These are phyloP conservation scores for Orthosia incerta DNA, from an alignment of 2,888 invertebrate genomes.

Conservation along the genomic window DNA sequence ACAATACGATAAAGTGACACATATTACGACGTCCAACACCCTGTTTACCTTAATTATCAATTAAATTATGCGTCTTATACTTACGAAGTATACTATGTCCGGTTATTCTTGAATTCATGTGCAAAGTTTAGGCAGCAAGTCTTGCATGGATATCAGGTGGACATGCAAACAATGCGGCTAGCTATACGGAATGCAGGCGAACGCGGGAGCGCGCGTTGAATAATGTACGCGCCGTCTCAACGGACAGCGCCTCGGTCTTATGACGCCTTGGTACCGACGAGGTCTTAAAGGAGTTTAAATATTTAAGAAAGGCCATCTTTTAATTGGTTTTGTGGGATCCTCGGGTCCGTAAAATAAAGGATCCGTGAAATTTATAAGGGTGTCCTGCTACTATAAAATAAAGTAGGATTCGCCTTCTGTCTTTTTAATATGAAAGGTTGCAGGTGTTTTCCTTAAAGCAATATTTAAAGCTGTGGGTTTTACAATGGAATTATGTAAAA, in stretches of 20 bases:
- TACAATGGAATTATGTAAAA: slow-evolving; percentile 6
- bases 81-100: slow-evolving; percentile 52
- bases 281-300: slow-evolving; percentile 66
- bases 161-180: slow-evolving; percentile 79
- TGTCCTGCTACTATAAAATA: slow-evolving; percentile 51
- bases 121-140: slow-evolving; percentile 69
- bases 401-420: slow-evolving; percentile 37
- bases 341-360: slow-evolving; percentile 56
- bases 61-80: slow-evolving; percentile 55
- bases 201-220: slow-evolving; percentile 81
- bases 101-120: slow-evolving; percentile 69
- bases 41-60: slow-evolving; percentile 55
- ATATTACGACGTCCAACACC: slow-evolving; percentile 30
- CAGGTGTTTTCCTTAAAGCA: slow-evolving; percentile 45
- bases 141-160: slow-evolving; percentile 75
- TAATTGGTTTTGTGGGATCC: slow-evolving; percentile 61
- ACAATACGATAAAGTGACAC: slow-evolving; percentile 48
- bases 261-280: slow-evolving; percentile 71
- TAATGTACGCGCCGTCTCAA: slow-evolving; percentile 80
- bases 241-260: slow-evolving; percentile 74
- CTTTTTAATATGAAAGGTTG: slow-evolving; percentile 54
- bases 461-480: slow-evolving; percentile 31
- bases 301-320: slow-evolving; percentile 64
- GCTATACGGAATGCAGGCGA: slow-evolving; percentile 76
- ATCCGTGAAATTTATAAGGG: slow-evolving; percentile 59